Conservation (phyloP, 2,113 vertebrate species). For the Pterocles burchelli region DNA sequence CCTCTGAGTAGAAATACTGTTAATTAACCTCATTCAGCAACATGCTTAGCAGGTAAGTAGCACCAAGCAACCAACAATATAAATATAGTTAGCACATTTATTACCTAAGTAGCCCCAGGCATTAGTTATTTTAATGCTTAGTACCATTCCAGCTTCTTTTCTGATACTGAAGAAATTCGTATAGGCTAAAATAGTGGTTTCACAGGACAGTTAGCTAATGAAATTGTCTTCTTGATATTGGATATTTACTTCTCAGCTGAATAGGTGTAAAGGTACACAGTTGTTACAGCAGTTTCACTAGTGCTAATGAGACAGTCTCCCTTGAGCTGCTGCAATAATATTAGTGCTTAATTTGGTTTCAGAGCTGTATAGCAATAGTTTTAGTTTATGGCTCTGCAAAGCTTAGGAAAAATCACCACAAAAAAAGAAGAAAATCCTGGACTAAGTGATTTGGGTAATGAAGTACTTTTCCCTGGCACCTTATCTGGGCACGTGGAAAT, state of each 20-base stretch:
- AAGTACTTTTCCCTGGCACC: neutral
- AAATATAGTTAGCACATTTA: neutral
- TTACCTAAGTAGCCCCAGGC: neutral
- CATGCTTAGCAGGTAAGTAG: neutral
- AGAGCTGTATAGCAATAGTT: neutral
- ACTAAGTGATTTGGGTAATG: neutral
- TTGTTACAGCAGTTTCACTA: neutral
- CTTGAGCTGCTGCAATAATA: neutral
- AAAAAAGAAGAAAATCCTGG: neutral
- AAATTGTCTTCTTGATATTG: neutral
- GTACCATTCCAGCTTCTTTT: neutral
- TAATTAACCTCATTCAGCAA: constrained; percentile 30
- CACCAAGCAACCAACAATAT: neutral
- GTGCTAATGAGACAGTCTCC: neutral
- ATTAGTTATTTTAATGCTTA: constrained; percentile 25
- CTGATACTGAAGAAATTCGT: neutral
- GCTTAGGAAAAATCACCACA: neutral
- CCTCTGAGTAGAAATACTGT: neutral
- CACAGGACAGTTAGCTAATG: neutral
- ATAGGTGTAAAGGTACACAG: neutral
- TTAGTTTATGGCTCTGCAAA: neutral
- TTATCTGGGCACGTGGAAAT: neutral
- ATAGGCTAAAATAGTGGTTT: neutral
- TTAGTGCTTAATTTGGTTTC: neutral
- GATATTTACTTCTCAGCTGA: neutral